Evolutionary conservation across 92 coral and sea anemone species (phyloP), one percentile per base, ranked within the genome.

Genomic region (Phenganax marumi): DNA sequence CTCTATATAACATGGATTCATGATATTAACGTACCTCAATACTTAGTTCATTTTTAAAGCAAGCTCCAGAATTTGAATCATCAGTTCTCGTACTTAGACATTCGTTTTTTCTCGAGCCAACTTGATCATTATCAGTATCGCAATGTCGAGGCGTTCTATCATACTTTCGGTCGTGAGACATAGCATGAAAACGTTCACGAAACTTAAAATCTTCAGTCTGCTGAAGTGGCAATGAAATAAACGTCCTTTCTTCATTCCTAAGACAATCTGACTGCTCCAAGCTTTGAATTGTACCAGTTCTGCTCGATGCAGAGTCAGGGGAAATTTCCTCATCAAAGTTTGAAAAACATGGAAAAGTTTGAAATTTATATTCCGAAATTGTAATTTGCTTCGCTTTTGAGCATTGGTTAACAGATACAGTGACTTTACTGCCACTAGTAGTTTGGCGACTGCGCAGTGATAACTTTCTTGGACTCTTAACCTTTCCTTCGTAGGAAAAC

Each of bases 301-400:
- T 33, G 17, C 48, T 33, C 16, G 16, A 25, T 66, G 23, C 72
- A 6, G 50, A 66, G 43, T 18, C 12, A 52, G 18, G 3, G 2
- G 56, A 49, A 57, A 51, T 6, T 21, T 22, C 57, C 0, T 26
- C 26, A 25, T 58, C 48, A 24, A 78, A n/a, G 60, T 78, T 18
- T 33, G 47, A 12, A 24, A 78, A 78, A 62, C 83, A 78, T 22
- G 65, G 39, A 25, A 78, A 18, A 10, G 0, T 39, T 78, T 39
- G 3, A 50, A 25, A 43, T 16, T 10, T 3, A 49, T 19, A 18
- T 61, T 43, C 8, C 2, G 70, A 21, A 43, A 62, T 3, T 12
- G 52, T 66, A 47, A 78, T 46, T 63, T 78, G 83, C 6, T 21
- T 12, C 12, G 72, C 57, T 9, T 25, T 21, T 54, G 24, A 52